A percentile compares a stretch with the other conserved stretches of the same genome.
These are phyloP conservation scores for Platysternon megacephalum DNA, from an alignment of 2,113 vertebrate genomes.

Conservation along the genomic window DNA sequence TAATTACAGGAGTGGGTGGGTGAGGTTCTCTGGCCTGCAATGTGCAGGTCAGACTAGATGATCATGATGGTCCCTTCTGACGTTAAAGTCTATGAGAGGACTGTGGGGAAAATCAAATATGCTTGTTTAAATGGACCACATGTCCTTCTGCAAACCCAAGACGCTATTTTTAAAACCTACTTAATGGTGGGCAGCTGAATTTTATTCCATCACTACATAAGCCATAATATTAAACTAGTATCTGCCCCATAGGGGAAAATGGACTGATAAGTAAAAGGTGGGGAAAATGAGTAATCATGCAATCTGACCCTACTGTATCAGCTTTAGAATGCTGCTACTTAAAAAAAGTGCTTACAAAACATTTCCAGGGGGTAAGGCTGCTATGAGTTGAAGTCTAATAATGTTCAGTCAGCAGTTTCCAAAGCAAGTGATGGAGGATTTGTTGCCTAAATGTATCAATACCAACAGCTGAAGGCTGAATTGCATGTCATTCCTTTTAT, in stretches of 20 bases:
- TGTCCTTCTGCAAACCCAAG: accelerated
- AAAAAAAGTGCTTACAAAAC: not conserved
- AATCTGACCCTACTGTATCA: not conserved
- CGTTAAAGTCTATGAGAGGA: not conserved
- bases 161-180: not conserved
- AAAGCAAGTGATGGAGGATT: not conserved
- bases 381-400: not conserved
- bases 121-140: not conserved
- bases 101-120: not conserved
- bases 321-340: not conserved
- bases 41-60: no score
- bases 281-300: not conserved
- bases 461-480: not conserved
- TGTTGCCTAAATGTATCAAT: not conserved
- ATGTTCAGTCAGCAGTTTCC: not conserved
- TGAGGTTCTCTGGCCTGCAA: no score
- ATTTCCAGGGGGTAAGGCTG: not conserved
- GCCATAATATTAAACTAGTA: not conserved
- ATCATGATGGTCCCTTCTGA: no score
- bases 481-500: not conserved
- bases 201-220: accelerated
- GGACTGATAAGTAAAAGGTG: accelerated
- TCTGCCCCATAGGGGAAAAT: not conserved
- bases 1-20: no score
- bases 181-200: not conserved